A percentile compares a stretch with the other conserved stretches of the same genome.
Conservation (phyloP, 2,888 invertebrate genomes). For the Palloptera scutellata region DNA sequence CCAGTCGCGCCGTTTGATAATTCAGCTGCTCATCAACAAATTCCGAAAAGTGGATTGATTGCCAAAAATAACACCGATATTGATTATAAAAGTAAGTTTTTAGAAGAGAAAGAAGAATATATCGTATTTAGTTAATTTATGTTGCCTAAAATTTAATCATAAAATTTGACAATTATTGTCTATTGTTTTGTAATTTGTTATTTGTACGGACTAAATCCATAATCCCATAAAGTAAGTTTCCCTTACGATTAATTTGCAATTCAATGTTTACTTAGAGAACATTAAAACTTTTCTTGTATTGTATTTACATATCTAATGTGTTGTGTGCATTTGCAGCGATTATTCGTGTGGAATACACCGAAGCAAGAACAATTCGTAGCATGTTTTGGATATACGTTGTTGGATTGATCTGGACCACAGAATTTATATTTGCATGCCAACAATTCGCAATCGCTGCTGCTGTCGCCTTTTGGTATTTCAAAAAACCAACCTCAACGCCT, state of each 20-base stretch:
- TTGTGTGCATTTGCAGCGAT: conserved; percentile 65
- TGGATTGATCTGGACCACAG: conserved; percentile 91
- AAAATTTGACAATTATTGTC: neutral
- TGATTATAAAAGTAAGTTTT: conserved; percentile 54
- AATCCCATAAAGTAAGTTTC: neutral
- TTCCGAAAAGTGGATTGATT: conserved; percentile 33
- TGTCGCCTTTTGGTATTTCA: conserved; percentile 94
- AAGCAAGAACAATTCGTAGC: conserved; percentile 82
- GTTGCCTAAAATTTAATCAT: neutral
- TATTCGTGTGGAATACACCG: conserved; percentile 75
- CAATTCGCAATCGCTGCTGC: conserved; percentile 93
- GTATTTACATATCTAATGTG: neutral
- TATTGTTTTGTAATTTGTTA: conserved; percentile 3
- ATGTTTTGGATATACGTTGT: conserved; percentile 95
- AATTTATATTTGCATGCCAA: conserved; percentile 94
- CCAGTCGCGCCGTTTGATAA: conserved; percentile 58
- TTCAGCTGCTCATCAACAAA: conserved; percentile 41
- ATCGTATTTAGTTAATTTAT: neutral
- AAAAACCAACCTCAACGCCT: conserved; percentile 76
- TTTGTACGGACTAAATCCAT: conserved; percentile 11
- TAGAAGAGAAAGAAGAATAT: neutral
- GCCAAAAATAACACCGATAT: conserved; percentile 45
- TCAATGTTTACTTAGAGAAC: conserved; percentile 5
- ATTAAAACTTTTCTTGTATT: conserved; percentile 10
- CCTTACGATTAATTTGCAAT: conserved; percentile 14